Percentiles rank a stretch among this genome's conserved stretches.
Conservation (phyloP, 2,888 invertebrate genomes). For the Parnassius apollo region DNA sequence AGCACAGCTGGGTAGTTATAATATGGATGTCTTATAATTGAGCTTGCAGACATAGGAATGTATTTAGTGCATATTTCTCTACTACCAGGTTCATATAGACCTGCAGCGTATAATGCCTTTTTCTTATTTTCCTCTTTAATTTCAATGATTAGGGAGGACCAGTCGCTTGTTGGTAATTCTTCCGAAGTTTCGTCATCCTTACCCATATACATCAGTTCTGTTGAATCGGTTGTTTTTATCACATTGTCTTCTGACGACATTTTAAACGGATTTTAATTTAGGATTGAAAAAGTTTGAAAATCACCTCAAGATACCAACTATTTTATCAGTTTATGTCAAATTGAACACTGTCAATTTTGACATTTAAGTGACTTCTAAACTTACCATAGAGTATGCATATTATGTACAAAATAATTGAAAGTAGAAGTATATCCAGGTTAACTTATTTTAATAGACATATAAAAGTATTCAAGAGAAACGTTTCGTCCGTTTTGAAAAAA, state of each 20-base stretch:
- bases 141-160: conserved; percentile 54
- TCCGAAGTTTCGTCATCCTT: conserved; percentile 46
- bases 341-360: not conserved
- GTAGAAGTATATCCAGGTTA: no score
- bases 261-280: not conserved
- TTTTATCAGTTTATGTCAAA: not conserved
- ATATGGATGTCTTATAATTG: conserved; percentile 55
- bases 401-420: no score
- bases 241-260: conserved; percentile 35
- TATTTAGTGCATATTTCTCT: conserved; percentile 59
- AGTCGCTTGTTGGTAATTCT: conserved; percentile 57
- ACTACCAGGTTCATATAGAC: conserved; percentile 53
- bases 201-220: conserved; percentile 33
- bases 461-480: no score
- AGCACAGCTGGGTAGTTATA: conserved; percentile 56
- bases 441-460: no score
- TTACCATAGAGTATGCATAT: no score
- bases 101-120: conserved; percentile 39
- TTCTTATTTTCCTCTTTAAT: conserved; percentile 43
- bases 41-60: conserved; percentile 53
- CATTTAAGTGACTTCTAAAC: not conserved
- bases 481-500: no score
- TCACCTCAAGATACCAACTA: not conserved
- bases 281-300: not conserved
- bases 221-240: conserved; percentile 21